Conservation (phyloP, 2,888 invertebrate genomes). For the Anoplius nigerrimus region DNA sequence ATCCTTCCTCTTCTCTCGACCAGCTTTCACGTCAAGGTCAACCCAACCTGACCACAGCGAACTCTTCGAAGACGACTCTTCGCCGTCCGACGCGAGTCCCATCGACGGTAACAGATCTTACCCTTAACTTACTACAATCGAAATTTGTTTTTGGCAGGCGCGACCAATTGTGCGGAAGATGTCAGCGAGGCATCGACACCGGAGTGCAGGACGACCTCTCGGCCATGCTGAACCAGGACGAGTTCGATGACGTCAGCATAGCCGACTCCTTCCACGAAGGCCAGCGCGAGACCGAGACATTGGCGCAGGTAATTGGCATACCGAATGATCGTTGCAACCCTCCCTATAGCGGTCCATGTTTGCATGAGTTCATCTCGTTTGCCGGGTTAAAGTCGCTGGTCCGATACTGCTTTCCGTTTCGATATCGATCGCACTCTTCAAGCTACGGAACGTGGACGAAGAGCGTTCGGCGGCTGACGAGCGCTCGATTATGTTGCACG, state of each 20-base stretch:
- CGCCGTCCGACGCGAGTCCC: too few relatives aligned
- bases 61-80: too few relatives aligned
- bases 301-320: constrained; percentile 60
- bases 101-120: too few relatives aligned
- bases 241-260: constrained; percentile 83
- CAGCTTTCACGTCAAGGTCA: too few relatives aligned
- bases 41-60: too few relatives aligned
- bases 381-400: constrained; percentile 14
- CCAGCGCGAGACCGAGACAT: constrained; percentile 59
- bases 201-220: constrained; percentile 79
- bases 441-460: too few relatives aligned
- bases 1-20: too few relatives aligned
- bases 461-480: too few relatives aligned
- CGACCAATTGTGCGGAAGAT: constrained; percentile 89
- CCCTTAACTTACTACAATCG: too few relatives aligned
- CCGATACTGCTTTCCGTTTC: neutral
- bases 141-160: too few relatives aligned
- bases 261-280: constrained; percentile 74
- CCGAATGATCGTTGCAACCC: neutral
- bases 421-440: constrained; percentile 4
- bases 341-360: neutral
- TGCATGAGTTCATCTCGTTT: constrained; percentile 28
- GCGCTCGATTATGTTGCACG: too few relatives aligned
- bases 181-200: constrained; percentile 82
- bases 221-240: constrained; percentile 83